Base-by-base conservation (phyloP, 2,797 vertebrate genomes). In the Darevskia mixta region DNA sequence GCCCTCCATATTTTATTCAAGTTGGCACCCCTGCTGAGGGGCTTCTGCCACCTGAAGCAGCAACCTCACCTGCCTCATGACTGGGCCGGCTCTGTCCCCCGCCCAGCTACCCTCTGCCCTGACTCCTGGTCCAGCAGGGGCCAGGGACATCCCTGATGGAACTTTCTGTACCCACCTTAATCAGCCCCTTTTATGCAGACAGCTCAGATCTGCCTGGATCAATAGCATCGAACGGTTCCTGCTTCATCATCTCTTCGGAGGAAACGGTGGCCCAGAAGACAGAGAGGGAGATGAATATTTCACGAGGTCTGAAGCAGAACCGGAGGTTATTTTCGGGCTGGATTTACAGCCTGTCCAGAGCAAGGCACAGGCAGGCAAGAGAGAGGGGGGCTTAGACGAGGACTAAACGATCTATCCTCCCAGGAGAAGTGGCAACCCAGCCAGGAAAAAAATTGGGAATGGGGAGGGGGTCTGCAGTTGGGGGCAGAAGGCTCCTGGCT, bases 321-420 rank as follows among this genome's bases (percentile, higher is more conserved):
- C 89, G 79, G 91, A 79, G 91, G 92, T 94, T 96, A 94, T 95
- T 95, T 95, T 93, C 72, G 85, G 93, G 83, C 7, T 72, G 94
- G 94, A 96, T 95, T 95, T 94, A 95, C 92, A 67, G 92, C 90
- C 93, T 92, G 86, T 92, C 95, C 91, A 91, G 91, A 92, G 91
- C 92, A 93, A 90, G 92, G 82, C 95, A 92, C 89, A 91, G 92
- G 77, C 17, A 2, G 2, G 67, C 6, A 86, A 91, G 81, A 93
- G 88, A 89, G 94, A 92, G 20, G 76, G 10, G 0, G 27, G 15
- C 35, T 75, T 75, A 81, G 81, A 13, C 61, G 86, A 90, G 93
- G 86, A 88, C 76, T 90, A 87, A 94, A 80, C 73, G 91, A 94
- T 94, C 92, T 93, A 94, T 94, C 90, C 23, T 61, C 89, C 76